These are phyloP conservation scores for Phytoseiulus persimilis DNA, from an alignment of 2,888 invertebrate genomes.

Conservation along the genomic window DNA sequence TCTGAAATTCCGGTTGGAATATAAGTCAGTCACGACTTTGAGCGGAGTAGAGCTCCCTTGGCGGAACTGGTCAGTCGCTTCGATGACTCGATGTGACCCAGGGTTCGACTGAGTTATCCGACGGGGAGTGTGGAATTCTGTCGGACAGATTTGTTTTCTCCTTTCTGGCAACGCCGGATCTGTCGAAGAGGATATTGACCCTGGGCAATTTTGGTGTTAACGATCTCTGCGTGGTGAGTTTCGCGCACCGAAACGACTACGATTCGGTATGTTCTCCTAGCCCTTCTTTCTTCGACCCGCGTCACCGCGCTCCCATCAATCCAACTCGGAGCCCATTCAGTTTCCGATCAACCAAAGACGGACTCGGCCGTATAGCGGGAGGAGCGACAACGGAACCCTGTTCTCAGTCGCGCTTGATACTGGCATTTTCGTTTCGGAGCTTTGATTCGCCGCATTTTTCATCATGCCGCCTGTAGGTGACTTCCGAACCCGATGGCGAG, in stretches of 20 bases:
- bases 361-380: too few species aligned
- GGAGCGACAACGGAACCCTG: too few species aligned
- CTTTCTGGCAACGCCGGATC: not conserved
- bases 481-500: too few species aligned
- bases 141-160: not conserved
- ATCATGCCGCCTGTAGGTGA: too few species aligned
- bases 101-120: not conserved
- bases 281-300: too few species aligned
- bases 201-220: not conserved
- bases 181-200: not conserved
- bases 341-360: too few species aligned
- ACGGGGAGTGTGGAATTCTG: not conserved
- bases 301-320: too few species aligned
- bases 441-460: too few species aligned
- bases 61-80: not conserved
- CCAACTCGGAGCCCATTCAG: too few species aligned
- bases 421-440: too few species aligned
- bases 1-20: too few species aligned
- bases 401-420: too few species aligned
- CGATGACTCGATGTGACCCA: not conserved
- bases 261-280: not conserved
- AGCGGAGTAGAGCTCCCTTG: not conserved
- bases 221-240: not conserved
- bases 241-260: not conserved
- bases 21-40: not conserved